phyloP scores from a whole-genome alignment of 53 echinoderm and acorn worm species.

The Mesocentrotus franciscanus region DNA sequence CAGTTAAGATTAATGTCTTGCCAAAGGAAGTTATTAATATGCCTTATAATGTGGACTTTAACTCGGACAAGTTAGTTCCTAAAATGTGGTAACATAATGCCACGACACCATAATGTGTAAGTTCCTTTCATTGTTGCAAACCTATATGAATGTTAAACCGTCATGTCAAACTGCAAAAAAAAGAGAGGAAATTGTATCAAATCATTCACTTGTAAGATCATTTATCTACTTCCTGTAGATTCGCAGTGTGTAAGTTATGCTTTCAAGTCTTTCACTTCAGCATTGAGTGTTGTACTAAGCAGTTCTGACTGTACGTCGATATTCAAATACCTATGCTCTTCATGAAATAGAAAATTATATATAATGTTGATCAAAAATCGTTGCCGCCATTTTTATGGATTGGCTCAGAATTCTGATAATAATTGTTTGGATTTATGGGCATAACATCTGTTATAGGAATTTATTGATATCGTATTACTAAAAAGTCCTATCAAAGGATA shows the following conservation, averaged over 20 bases:
- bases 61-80: not conserved
- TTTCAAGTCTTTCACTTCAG: not conserved
- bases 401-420: no score
- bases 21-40: not conserved
- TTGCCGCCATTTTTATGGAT: no score
- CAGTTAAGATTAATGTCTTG: not conserved
- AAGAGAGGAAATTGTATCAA: not conserved
- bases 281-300: no score
- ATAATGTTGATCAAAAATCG: no score
- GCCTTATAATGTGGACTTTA: not conserved
- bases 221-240: not conserved
- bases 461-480: no score
- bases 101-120: not conserved
- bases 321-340: no score
- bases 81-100: not conserved
- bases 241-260: not conserved
- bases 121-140: not conserved
- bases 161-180: not conserved
- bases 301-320: no score
- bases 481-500: no score
- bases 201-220: not conserved
- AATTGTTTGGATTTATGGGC: no score
- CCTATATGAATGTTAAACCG: not conserved
- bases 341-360: no score
- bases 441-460: no score